These are phyloP conservation scores for Trochalopteron elliotii DNA, from an alignment of 2,113 vertebrate genomes.

Conservation along the genomic window DNA sequence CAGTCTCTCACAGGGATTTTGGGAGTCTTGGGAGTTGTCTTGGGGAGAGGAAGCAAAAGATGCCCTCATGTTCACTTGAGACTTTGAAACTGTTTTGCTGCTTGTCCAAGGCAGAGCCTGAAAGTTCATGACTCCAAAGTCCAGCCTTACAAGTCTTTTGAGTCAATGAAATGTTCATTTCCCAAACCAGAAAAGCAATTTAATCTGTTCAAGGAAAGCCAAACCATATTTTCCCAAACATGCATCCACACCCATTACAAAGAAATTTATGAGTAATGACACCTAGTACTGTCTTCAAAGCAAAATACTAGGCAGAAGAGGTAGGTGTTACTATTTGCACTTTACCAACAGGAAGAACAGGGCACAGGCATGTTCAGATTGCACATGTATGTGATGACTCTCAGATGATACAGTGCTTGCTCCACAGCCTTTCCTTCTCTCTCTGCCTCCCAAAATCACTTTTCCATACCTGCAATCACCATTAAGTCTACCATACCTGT, in stretches of 20 bases:
- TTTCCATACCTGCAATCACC: neutral
- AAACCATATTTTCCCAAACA: neutral
- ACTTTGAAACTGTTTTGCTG: neutral
- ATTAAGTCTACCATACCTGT: neutral
- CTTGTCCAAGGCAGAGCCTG: neutral
- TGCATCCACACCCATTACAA: neutral
- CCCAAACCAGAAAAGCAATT: neutral
- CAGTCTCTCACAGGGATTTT: neutral
- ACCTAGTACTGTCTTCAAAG: neutral
- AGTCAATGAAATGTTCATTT: neutral
- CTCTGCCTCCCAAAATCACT: neutral
- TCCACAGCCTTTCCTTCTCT: neutral
- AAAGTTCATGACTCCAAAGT: neutral
- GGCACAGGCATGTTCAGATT: neutral
- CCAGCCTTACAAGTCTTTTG: neutral
- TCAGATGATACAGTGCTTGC: neutral
- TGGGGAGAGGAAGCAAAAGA: neutral
- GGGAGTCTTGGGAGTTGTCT: neutral
- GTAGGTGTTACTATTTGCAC: neutral
- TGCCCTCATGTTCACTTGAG: rapidly evolving
- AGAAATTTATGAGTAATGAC: neutral
- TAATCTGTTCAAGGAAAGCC: neutral
- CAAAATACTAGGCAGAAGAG: neutral
- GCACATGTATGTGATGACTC: rapidly evolving
- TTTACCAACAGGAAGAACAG: neutral